A percentile compares a stretch with the other conserved stretches of the same genome.
These are phyloP conservation scores for Halichoerus grypus DNA, from an alignment of 2,113 vertebrate genomes.

Conservation along the genomic window DNA sequence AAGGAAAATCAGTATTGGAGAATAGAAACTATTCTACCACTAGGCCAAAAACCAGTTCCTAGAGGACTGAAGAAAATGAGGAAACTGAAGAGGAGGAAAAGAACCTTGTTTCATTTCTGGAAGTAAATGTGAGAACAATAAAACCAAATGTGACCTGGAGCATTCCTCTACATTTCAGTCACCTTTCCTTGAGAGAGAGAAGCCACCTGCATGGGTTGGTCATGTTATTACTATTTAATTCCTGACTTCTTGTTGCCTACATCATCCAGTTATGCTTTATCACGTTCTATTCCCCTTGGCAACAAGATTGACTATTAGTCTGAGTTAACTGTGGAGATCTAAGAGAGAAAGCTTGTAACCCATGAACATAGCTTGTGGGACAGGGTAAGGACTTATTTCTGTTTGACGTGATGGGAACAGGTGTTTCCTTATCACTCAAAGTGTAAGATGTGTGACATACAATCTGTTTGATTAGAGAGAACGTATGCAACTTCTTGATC, in stretches of 20 bases:
- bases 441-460: not conserved
- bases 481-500: not conserved
- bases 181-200: slow-evolving; percentile 36
- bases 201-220: not conserved
- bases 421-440: slow-evolving; percentile 20
- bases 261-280: slow-evolving; percentile 69
- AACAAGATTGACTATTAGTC: slow-evolving; percentile 67
- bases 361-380: not conserved
- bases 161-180: slow-evolving; percentile 37
- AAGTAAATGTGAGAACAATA: slow-evolving; percentile 42
- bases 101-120: slow-evolving; percentile 32
- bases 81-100: slow-evolving; percentile 47
- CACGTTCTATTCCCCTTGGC: slow-evolving; percentile 70
- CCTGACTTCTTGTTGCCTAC: slow-evolving; percentile 60
- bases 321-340: not conserved
- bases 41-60: not conserved
- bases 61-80: not conserved
- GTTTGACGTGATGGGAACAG: not conserved
- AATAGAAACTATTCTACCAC: not conserved
- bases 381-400: slow-evolving; percentile 14
- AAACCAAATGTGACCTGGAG: slow-evolving; percentile 45
- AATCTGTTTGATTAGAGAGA: not conserved
- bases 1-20: not conserved
- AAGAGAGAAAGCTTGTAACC: not conserved
- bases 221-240: slow-evolving; percentile 56